Evolutionary conservation across 2,113 vertebrate species (phyloP).

Genomic region (Cebidichthys violaceus): DNA sequence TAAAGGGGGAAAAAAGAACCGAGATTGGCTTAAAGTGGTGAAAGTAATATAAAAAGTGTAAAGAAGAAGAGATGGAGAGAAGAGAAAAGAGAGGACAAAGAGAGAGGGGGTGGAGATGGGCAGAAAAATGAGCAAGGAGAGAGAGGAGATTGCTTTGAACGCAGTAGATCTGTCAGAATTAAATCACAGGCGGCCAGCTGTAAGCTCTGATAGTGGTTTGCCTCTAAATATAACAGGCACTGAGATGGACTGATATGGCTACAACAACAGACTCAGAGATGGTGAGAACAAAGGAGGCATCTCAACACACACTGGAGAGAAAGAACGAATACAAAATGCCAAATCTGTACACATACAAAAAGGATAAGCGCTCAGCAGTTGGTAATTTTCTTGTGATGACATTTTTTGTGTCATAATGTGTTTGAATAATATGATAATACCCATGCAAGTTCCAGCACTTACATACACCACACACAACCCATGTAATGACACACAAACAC

Average conservation of each 20-base stretch:
- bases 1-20: conserved; percentile 12
- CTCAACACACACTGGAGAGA: conserved; percentile 12
- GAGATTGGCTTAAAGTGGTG: conserved; percentile 14
- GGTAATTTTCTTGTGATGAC: conserved; percentile 17
- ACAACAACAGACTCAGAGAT: conserved; percentile 48
- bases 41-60: conserved; percentile 15
- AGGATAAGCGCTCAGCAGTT: conserved; percentile 14
- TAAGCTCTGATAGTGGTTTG: conserved; percentile 69
- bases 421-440: conserved; percentile 27
- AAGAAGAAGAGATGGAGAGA: background rate
- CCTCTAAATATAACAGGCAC: conserved; percentile 74
- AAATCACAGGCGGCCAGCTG: conserved; percentile 73
- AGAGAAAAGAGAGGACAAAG: conserved; percentile 48
- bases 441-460: too few relatives aligned
- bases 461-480: background rate
- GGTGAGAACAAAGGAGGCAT: conserved; percentile 44
- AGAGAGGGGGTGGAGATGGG: conserved; percentile 19
- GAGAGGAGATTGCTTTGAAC: conserved; percentile 69
- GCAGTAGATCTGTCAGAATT: conserved; percentile 73
- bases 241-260: conserved; percentile 68
- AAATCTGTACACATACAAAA: conserved; percentile 2
- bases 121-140: conserved; percentile 60
- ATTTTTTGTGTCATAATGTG: conserved; percentile 39
- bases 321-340: conserved; percentile 8
- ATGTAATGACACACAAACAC: background rate